phyloP scores from a whole-genome alignment of 2,888 invertebrate genomes.

The Synergus laeviventris region DNA sequence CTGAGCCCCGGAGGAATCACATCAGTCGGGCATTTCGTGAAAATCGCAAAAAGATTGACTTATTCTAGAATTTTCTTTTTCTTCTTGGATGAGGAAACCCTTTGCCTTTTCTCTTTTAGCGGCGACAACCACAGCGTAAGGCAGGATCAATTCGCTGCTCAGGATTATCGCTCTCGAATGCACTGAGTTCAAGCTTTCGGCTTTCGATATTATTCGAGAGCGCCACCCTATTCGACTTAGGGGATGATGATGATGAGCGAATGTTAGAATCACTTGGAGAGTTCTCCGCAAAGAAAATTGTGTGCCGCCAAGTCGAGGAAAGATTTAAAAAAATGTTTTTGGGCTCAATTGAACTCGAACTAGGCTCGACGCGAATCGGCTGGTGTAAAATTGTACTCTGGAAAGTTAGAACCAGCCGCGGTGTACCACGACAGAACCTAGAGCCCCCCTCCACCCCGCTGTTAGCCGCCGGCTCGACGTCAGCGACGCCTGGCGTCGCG shows the following conservation, averaged over 20 bases:
- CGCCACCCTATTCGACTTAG: conserved; percentile 16
- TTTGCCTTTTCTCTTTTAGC: neutral
- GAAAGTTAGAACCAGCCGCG: conserved; percentile 3
- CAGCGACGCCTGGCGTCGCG: conserved; percentile 43
- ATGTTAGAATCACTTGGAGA: neutral
- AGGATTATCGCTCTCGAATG: conserved; percentile 32
- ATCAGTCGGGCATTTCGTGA: neutral
- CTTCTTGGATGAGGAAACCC: neutral
- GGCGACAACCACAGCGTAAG: conserved; percentile 20
- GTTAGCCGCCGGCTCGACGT: conserved; percentile 33
- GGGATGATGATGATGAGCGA: conserved; percentile 1
- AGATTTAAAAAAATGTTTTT: neutral
- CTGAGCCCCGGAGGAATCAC: conserved; percentile 28
- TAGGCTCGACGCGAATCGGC: conserved; percentile 14
- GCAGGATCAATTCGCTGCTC: conserved; percentile 31
- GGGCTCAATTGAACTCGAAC: neutral
- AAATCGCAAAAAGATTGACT: neutral
- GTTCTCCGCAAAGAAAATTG: neutral
- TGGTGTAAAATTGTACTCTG: conserved; percentile 35
- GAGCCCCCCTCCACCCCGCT: neutral
- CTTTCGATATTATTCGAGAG: conserved; percentile 22
- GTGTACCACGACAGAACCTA: conserved; percentile 28
- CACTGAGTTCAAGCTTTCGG: conserved; percentile 27
- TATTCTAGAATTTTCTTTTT: neutral
- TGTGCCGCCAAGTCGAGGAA: neutral